Evolutionary conservation across 2,888 invertebrate genomes (phyloP).

Genomic region (Chironomus riparius): DNA sequence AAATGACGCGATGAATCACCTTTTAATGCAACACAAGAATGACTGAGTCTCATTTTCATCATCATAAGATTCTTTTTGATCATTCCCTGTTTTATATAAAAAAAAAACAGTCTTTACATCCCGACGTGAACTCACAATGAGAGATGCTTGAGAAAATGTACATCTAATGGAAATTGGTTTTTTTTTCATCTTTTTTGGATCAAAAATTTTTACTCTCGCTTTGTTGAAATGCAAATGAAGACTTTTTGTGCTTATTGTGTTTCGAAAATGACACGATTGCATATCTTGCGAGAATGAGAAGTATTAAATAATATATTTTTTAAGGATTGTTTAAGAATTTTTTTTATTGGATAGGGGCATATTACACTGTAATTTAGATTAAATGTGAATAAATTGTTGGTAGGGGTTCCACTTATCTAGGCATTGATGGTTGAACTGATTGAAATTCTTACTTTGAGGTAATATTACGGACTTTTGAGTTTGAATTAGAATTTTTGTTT

Average conservation of each 20-base stretch:
- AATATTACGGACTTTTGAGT: no score
- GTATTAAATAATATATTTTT: neutral
- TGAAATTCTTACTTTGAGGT: no score
- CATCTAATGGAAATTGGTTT: constrained; percentile 25
- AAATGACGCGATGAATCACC: neutral
- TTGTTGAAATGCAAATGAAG: constrained; percentile 18
- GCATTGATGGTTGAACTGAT: no score
- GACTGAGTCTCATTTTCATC: constrained; percentile 12
- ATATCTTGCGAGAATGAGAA: neutral
- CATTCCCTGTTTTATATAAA: neutral
- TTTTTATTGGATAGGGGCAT: neutral
- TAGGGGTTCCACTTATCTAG: no score
- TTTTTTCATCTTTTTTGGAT: constrained; percentile 15
- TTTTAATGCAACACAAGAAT: neutral
- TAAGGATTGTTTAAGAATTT: no score
- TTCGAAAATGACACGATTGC: neutral
- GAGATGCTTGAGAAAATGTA: neutral
- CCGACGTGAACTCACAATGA: neutral
- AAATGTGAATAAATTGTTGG: no score
- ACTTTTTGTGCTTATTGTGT: neutral
- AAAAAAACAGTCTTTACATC: no score
- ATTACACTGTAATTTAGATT: neutral
- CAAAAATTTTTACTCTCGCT: constrained; percentile 3
- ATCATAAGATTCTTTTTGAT: constrained; percentile 19
- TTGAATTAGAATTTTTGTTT: no score